These are phyloP conservation scores for Myotis myotis DNA, from an alignment of 2,797 vertebrate species.

Conservation along the genomic window DNA sequence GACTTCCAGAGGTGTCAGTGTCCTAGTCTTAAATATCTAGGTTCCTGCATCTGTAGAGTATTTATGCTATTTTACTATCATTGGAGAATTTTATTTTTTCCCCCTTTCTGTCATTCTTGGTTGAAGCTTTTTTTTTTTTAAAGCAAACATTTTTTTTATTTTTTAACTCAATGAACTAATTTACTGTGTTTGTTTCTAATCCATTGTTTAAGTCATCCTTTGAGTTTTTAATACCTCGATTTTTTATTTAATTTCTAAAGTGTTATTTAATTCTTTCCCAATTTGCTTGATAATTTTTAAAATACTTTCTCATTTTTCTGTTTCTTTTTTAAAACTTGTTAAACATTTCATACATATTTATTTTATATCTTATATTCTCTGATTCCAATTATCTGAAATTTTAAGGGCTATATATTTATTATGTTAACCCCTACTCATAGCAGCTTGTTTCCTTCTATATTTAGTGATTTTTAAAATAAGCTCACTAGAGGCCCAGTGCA, in stretches of 20 bases:
- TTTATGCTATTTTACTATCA: background rate
- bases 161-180: background rate
- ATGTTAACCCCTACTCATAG: background rate
- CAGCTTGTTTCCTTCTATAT: background rate
- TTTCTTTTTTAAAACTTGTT: background rate
- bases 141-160: background rate
- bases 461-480: background rate
- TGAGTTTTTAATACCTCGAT: background rate
- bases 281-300: background rate
- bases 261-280: conserved; percentile 8
- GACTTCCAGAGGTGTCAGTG: background rate
- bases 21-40: background rate
- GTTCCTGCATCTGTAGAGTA: background rate
- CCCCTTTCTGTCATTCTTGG: background rate
- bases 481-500: background rate
- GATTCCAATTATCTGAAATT: background rate
- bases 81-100: conserved; percentile 13
- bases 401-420: background rate
- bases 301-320: background rate
- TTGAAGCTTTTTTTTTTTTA: conserved; percentile 16
- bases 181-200: background rate
- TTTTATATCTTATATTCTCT: background rate
- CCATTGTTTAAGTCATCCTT: background rate
- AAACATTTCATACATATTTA: background rate
- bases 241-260: background rate